A percentile compares a stretch with the other conserved stretches of the same genome.
Conservation (phyloP, 1,140 invertebrate genomes). For the Procambarus clarkii region DNA sequence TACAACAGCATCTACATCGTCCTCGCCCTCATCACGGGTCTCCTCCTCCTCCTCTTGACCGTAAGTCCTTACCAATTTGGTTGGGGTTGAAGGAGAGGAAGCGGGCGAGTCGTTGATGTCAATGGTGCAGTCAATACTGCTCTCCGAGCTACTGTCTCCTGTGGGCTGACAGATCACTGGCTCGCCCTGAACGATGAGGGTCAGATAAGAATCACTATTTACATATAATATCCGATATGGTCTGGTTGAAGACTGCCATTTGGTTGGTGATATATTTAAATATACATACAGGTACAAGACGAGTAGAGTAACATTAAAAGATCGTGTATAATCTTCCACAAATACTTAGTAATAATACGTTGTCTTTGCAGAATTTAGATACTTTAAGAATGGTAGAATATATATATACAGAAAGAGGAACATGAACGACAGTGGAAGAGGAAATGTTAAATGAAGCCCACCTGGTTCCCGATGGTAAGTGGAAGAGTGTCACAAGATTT, state of each 20-base stretch:
- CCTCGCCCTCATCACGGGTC: neutral
- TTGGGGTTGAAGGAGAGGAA: neutral
- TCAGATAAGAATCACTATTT: neutral
- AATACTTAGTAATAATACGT: too few species aligned
- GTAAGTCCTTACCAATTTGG: slow-evolving; percentile 18
- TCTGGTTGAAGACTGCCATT: too few species aligned
- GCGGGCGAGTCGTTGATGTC: slow-evolving; percentile 30
- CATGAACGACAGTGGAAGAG: slow-evolving; percentile 1
- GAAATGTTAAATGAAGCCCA: neutral
- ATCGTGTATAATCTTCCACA: too few species aligned
- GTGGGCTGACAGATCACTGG: neutral
- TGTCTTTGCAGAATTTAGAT: too few species aligned
- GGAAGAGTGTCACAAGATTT: slow-evolving; percentile 49
- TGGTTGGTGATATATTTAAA: neutral
- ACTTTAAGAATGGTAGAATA: too few species aligned
- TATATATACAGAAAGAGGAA: slow-evolving; percentile 2
- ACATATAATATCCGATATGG: neutral
- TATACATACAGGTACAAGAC: neutral
- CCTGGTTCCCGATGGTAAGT: slow-evolving; percentile 44
- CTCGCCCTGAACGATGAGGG: neutral
- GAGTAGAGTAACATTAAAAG: too few species aligned
- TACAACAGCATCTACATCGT: neutral
- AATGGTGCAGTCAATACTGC: slow-evolving; percentile 50
- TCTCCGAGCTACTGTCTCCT: slow-evolving; percentile 20
- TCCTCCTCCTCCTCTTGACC: neutral